Evolutionary conservation across 2,888 invertebrate species (phyloP), one percentile per base, ranked within the genome.

Genomic region (Dryobota labecula): DNA sequence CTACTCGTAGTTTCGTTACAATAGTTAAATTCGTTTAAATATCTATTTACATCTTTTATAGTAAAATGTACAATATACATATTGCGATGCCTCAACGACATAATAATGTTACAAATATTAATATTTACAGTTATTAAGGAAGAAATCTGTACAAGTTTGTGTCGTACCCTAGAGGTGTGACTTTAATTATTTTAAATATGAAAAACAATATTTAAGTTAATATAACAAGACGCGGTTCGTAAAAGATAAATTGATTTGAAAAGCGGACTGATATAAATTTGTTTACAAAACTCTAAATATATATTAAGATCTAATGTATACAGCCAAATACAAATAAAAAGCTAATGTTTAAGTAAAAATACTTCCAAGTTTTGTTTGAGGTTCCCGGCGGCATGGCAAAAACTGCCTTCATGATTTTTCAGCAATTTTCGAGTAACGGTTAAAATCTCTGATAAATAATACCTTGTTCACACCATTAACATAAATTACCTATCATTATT

Each of bases 1-100:
- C 90, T 91, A 93, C 88, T 78, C 69, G 84, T 90, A 89, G 84
- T 88, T 89, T 87, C 85, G 87, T 92, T 93, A 93, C 88, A 90
- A 90, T 93, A 92, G 89, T 93, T 94, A 95, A 95, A 95, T 95
- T 95, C 95, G 95, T 95, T 95, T 94, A 95, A 94, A 93, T 94
- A 95, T 93, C 90, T 95, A 94, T 95, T 89, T 95, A 95, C 95
- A 95, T 87, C 89, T 89, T 72, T 86, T 87, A 87, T 85, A 84
- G 82, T 90, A 90, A 76, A 90, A 90, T 91, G 82, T 92, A 92
- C 90, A 92, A 89, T 90, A 91, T 86, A 90, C 89, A 91, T 93
- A 93, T 93, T 93, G 92, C 93, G 87, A 89, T 89, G 85, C 82
- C 88, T 73, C 53, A 68, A 82, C 70, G 83, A 72, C 86, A 88